Percentiles rank a stretch among this genome's conserved stretches.
phyloP scores from a whole-genome alignment of 1,140 invertebrate genomes.

The Caenorhabditis briggsae region DNA sequence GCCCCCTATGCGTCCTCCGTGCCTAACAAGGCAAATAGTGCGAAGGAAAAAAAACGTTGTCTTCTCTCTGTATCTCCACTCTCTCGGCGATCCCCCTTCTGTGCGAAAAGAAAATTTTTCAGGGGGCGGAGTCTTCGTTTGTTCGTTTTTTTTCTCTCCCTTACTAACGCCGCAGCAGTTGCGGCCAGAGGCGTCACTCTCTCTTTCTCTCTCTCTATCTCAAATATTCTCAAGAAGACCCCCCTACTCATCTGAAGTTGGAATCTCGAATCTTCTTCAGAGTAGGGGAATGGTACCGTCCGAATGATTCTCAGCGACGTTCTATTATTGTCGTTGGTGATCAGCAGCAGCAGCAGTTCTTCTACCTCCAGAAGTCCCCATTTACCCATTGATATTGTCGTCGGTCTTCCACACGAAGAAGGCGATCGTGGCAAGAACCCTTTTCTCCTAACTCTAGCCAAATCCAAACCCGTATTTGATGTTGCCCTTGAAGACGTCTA shows the following conservation, averaged over 20 bases:
- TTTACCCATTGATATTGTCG: conserved; percentile 76
- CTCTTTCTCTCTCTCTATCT: background rate
- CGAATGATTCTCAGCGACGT: conserved; percentile 51
- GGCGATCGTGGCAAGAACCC: conserved; percentile 72
- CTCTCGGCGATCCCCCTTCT: conserved; percentile 35
- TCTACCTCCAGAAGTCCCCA: background rate
- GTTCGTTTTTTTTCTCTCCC: conserved; percentile 32
- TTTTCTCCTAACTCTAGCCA: conserved; percentile 72
- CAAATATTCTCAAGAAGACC: background rate
- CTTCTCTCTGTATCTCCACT: background rate
- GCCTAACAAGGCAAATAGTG: conserved; percentile 53
- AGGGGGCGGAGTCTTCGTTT: conserved; percentile 30
- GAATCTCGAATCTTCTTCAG: background rate
- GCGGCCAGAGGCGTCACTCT: conserved; percentile 23
- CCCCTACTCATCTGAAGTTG: background rate
- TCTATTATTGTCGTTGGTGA: conserved; percentile 42
- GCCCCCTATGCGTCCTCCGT: background rate
- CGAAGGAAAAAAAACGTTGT: conserved; percentile 6
- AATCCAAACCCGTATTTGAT: conserved; percentile 76
- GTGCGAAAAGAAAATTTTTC: background rate
- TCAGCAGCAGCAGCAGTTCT: conserved; percentile 28
- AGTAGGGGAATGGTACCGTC: conserved; percentile 32
- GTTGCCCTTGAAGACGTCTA: conserved; percentile 74
- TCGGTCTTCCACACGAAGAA: conserved; percentile 71
- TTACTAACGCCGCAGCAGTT: conserved; percentile 6